These are phyloP conservation scores for Trichechus manatus DNA, from an alignment of 2,113 vertebrate species.

Conservation along the genomic window DNA sequence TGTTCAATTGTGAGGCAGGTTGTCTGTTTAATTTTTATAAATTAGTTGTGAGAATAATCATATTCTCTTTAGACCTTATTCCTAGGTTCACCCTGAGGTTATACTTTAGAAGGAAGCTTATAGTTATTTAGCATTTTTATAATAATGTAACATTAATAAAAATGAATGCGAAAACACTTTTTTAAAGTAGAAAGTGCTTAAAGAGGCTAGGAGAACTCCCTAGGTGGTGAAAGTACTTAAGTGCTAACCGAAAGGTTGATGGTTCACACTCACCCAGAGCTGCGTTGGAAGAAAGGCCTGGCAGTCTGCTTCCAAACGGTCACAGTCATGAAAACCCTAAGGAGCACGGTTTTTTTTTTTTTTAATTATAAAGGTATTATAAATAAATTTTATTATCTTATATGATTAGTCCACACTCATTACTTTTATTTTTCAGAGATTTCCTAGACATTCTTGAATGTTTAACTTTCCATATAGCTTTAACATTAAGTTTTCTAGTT, in stretches of 20 bases:
- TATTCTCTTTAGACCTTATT: slow-evolving; percentile 65
- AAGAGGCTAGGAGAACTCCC: background rate
- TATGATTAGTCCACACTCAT: no score
- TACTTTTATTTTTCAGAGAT: no score
- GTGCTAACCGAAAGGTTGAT: background rate
- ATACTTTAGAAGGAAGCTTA: slow-evolving; percentile 46
- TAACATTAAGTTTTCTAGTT: no score
- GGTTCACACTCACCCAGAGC: background rate
- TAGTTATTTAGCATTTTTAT: slow-evolving; percentile 68
- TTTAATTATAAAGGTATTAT: no score
- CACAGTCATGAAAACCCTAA: background rate
- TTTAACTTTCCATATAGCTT: no score
- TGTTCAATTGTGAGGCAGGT: background rate
- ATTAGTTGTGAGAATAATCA: slow-evolving; percentile 60
- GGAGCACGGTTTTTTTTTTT: background rate
- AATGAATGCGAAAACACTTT: slow-evolving; percentile 53
- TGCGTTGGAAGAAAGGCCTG: background rate
- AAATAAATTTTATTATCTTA: no score
- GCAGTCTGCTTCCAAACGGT: background rate
- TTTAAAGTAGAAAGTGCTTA: background rate
- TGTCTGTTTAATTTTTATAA: slow-evolving; percentile 60
- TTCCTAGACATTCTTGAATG: no score
- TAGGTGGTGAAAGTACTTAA: background rate
- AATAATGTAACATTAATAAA: slow-evolving; percentile 54
- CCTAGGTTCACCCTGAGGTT: slow-evolving; percentile 49